phyloP scores from a whole-genome alignment of 2,797 vertebrate genomes.

The Melanotaenia parkinsoni region DNA sequence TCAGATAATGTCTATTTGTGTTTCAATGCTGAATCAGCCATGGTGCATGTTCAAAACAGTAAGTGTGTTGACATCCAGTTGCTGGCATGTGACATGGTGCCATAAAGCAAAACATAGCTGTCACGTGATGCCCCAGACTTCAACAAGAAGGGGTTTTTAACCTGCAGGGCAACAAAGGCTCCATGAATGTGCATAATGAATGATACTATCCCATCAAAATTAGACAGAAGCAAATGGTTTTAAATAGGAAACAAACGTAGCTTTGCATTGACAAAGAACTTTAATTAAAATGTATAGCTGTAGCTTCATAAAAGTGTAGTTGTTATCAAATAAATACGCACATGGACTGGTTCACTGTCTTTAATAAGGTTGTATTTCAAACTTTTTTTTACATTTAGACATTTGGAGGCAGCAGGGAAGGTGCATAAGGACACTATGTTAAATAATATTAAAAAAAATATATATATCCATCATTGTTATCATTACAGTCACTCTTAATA shows the following conservation, averaged over 20 bases:
- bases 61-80: not conserved
- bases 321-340: constrained; percentile 42
- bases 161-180: not conserved
- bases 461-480: constrained; percentile 66
- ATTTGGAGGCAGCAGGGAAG: constrained; percentile 60
- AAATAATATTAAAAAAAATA: constrained; percentile 75
- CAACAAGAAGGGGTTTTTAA: not conserved
- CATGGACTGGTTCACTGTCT: constrained; percentile 74
- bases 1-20: not conserved
- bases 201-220: too few relatives aligned
- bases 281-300: not conserved
- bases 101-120: not conserved
- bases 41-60: not conserved
- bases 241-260: not conserved
- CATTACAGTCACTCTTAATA: constrained; percentile 53
- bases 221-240: too few relatives aligned
- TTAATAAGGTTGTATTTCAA: constrained; percentile 80
- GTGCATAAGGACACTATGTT: constrained; percentile 71
- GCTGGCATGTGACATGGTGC: not conserved
- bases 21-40: not conserved
- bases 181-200: not conserved
- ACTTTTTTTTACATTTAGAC: constrained; percentile 66
- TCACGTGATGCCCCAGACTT: not conserved
- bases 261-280: not conserved
- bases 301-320: not conserved